phyloP scores from a whole-genome alignment of 2,888 invertebrate species.

The Drosophila maculinotata region DNA sequence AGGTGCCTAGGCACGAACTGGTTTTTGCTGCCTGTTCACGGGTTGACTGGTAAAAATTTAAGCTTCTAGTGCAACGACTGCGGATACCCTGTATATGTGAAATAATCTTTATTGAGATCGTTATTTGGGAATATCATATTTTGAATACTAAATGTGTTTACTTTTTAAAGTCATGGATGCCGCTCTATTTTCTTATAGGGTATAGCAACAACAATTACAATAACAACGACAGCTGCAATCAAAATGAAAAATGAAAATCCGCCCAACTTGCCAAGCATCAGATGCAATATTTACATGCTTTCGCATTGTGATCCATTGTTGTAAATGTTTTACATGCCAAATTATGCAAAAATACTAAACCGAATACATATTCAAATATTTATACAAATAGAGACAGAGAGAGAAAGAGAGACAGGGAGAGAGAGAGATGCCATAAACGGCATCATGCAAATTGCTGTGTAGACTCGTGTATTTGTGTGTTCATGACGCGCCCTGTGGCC shows the following conservation, averaged over 20 bases:
- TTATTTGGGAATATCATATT: too few relatives aligned
- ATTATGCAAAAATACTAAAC: conserved; percentile 77
- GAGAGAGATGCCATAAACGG: conserved; percentile 17
- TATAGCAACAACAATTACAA: conserved; percentile 11
- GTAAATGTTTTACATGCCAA: conserved; percentile 80
- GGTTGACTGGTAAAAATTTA: conserved; percentile 1
- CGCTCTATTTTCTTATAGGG: conserved; percentile 11
- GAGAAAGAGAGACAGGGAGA: conserved; percentile 7
- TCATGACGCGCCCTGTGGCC: conserved; percentile 29
- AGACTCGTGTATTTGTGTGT: conserved; percentile 21
- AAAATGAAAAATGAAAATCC: conserved; percentile 78
- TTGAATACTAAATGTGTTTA: not conserved
- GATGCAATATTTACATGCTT: conserved; percentile 75
- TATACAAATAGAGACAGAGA: conserved; percentile 12
- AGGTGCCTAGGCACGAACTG: conserved; percentile 49
- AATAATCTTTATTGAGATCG: too few relatives aligned
- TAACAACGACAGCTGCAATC: conserved; percentile 62
- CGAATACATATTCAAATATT: conserved; percentile 78
- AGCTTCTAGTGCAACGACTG: not conserved
- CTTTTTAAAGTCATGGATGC: conserved; percentile 2
- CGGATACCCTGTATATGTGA: conserved; percentile 7
- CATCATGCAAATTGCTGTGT: conserved; percentile 41
- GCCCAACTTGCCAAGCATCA: conserved; percentile 63
- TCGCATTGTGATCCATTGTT: conserved; percentile 61
- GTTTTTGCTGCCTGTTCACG: conserved; percentile 22